Percentiles rank a stretch among this genome's conserved stretches.
phyloP scores from a whole-genome alignment of 2,113 vertebrate species.

The Lethenteron camtschaticum region DNA sequence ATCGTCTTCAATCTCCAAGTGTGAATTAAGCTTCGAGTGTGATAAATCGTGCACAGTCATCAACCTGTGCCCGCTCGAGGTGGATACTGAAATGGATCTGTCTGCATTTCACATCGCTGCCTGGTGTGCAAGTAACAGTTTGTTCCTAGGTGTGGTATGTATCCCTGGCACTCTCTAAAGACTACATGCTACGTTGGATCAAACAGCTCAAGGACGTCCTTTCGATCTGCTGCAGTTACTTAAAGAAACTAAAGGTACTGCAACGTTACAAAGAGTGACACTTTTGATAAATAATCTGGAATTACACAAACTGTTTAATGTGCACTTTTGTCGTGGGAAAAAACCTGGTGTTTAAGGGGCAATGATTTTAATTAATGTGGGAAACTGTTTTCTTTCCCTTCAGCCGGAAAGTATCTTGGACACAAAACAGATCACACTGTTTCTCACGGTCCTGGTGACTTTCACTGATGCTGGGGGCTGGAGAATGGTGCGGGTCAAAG shows the following conservation, averaged over 20 bases:
- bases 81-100: not conserved
- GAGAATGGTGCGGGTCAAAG: constrained; percentile 70
- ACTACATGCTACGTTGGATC: constrained; percentile 79
- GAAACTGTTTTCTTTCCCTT: constrained; percentile 8
- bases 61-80: not conserved
- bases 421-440: constrained; percentile 55
- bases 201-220: constrained; percentile 80
- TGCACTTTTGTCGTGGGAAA: not conserved
- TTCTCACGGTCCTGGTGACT: constrained; percentile 79
- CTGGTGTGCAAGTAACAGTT: constrained; percentile 4
- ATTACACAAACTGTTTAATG: not conserved
- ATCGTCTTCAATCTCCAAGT: too few species aligned
- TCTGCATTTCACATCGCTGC: not conserved
- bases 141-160: constrained; percentile 65
- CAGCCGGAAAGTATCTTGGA: constrained; percentile 91
- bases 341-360: not conserved
- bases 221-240: constrained; percentile 62
- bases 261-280: too few species aligned
- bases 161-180: constrained; percentile 80
- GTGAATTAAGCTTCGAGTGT: too few species aligned
- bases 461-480: constrained; percentile 77
- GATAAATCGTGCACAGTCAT: not conserved
- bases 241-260: constrained; percentile 62
- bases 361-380: not conserved
- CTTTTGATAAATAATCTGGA: too few species aligned